Percentiles rank a stretch among this genome's conserved stretches.
Evolutionary conservation across 2,797 vertebrate species (phyloP).

Genomic region (Gobionotothen gibberifrons): DNA sequence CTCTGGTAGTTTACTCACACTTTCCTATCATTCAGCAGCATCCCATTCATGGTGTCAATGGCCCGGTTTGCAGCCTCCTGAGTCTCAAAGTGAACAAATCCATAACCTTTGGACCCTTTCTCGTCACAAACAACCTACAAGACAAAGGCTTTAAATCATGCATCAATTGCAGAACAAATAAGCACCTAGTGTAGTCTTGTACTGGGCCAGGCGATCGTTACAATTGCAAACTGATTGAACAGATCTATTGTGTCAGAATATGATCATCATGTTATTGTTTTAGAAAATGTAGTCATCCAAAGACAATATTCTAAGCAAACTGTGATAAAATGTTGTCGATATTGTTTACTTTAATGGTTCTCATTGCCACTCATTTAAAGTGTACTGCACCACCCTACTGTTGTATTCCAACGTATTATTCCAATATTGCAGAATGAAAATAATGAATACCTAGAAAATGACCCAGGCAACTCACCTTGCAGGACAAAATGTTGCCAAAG

Average conservation of each 20-base stretch:
- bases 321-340: no score
- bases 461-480: conserved; percentile 86
- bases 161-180: not conserved
- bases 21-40: conserved; percentile 97
- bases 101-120: conserved; percentile 95
- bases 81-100: conserved; percentile 98
- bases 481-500: conserved; percentile 97
- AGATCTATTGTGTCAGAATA: not conserved
- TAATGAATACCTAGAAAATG: not conserved
- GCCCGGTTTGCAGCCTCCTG: conserved; percentile 93
- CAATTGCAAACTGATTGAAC: not conserved
- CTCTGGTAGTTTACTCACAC: conserved; percentile 87
- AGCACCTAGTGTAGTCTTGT: not conserved
- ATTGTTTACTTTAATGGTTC: not conserved
- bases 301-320: no score
- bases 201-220: not conserved
- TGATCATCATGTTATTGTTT: no score
- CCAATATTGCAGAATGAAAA: not conserved
- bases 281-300: no score
- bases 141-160: conserved; percentile 5
- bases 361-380: not conserved
- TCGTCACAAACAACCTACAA: conserved; percentile 94
- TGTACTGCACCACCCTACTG: not conserved
- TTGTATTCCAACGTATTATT: not conserved
- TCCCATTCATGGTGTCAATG: conserved; percentile 97